Evolutionary conservation across 2,113 vertebrate genomes (phyloP).

Genomic region (Donacobius atricapilla): DNA sequence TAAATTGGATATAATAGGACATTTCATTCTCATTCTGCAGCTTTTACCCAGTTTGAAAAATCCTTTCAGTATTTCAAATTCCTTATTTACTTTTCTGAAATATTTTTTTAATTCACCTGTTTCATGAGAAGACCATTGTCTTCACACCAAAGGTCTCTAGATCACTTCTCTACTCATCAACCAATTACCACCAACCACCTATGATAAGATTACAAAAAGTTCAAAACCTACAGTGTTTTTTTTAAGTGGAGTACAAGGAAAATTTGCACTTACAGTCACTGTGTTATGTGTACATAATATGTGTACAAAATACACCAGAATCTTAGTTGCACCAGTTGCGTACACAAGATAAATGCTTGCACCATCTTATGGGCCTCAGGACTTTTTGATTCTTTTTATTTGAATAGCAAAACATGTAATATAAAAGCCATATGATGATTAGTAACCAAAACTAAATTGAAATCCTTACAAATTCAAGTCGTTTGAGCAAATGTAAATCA

Average conservation of each 20-base stretch:
- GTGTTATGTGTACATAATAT: background rate
- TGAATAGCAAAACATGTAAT: background rate
- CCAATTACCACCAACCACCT: background rate
- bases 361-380: background rate
- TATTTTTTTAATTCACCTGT: background rate
- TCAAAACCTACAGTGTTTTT: background rate
- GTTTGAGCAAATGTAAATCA: background rate
- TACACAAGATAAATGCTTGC: background rate
- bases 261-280: background rate
- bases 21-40: background rate
- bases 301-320: background rate
- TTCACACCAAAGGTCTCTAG: background rate
- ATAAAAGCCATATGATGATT: background rate
- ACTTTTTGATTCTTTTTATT: background rate
- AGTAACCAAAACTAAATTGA: background rate
- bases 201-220: background rate
- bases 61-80: background rate
- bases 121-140: background rate
- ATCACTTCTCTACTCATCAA: background rate
- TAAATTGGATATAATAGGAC: background rate
- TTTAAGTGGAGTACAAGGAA: background rate
- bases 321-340: background rate
- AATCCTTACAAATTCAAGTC: background rate
- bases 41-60: background rate
- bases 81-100: background rate